These are phyloP conservation scores for Ptychodera flava DNA, from an alignment of 35 echinoderm and acorn worm species.

Conservation along the genomic window DNA sequence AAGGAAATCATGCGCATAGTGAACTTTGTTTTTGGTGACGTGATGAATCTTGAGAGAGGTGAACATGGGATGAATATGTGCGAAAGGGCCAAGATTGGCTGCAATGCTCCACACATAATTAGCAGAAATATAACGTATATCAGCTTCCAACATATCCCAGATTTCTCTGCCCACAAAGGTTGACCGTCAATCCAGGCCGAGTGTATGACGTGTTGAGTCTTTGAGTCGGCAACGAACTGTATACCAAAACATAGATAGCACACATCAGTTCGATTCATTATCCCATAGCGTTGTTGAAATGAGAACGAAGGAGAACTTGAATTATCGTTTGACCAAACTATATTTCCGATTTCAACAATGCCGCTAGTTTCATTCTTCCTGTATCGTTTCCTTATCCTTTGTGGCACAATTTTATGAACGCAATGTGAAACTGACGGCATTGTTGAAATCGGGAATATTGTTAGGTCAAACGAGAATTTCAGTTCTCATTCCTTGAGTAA, in stretches of 20 bases:
- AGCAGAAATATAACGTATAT: not conserved
- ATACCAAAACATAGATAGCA: not conserved
- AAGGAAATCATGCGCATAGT: not conserved
- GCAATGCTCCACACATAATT: not conserved
- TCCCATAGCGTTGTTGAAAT: no score
- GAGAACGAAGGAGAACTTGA: no score
- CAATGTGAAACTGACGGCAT: no score
- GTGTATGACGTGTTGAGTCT: not conserved
- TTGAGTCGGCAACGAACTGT: not conserved
- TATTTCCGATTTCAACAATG: no score
- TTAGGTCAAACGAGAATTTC: no score
- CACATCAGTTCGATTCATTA: no score
- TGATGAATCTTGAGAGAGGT: not conserved
- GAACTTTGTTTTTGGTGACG: not conserved
- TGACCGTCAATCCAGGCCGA: not conserved
- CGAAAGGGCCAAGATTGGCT: not conserved
- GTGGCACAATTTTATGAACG: no score
- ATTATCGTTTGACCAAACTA: no score
- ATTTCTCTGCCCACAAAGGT: not conserved
- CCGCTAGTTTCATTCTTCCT: no score
- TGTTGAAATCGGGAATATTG: no score
- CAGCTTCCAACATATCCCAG: not conserved
- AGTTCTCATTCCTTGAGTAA: no score
- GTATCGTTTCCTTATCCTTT: no score
- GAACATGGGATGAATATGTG: not conserved